These are phyloP conservation scores for Ficedula albicollis DNA, from an alignment of 2,797 vertebrate genomes.

Conservation along the genomic window DNA sequence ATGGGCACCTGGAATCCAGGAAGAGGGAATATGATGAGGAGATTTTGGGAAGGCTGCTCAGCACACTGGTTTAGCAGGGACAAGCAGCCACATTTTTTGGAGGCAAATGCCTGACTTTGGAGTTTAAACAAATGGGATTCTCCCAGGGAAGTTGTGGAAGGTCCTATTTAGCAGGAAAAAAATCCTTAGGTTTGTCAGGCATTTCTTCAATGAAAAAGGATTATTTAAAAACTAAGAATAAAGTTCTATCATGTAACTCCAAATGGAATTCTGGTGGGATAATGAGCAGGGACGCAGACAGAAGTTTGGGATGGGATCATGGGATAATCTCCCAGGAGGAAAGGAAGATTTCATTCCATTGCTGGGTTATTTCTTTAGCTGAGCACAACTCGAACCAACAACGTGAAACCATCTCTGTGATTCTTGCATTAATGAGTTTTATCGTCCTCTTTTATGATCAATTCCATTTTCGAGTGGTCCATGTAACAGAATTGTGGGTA, in stretches of 20 bases:
- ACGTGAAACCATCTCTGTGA: rapidly evolving
- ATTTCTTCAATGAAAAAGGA: neutral
- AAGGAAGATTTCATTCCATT: neutral
- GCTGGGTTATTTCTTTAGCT: neutral
- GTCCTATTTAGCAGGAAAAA: neutral
- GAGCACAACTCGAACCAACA: neutral
- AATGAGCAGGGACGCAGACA: neutral
- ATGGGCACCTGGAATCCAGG: neutral
- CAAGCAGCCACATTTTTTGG: neutral
- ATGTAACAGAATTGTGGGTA: neutral
- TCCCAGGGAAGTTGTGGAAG: neutral
- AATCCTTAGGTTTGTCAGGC: neutral
- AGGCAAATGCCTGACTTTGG: neutral
- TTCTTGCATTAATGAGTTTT: neutral
- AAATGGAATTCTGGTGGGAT: neutral
- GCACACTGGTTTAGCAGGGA: neutral
- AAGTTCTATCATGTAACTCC: rapidly evolving
- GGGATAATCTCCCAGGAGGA: neutral
- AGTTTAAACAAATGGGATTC: neutral
- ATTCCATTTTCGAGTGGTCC: neutral
- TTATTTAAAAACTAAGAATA: rapidly evolving
- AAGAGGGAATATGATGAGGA: neutral
- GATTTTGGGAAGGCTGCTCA: neutral
- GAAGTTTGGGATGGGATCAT: neutral
- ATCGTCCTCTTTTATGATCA: neutral